Conservation (phyloP, 1,140 invertebrate genomes). For the Paraescarpia echinospica region DNA sequence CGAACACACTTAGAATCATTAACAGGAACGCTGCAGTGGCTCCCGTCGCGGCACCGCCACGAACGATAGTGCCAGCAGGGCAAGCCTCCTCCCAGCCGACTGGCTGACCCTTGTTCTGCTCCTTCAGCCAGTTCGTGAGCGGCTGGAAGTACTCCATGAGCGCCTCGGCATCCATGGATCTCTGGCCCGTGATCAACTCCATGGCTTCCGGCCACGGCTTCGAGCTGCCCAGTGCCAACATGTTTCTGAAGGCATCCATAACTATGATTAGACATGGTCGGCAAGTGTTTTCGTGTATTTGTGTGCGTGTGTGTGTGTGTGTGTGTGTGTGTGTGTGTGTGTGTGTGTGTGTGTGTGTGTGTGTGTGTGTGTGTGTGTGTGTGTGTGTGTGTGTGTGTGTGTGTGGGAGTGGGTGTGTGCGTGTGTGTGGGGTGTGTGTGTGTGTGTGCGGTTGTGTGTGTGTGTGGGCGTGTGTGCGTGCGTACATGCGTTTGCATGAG, state of each 20-base stretch:
- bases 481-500: neutral
- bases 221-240: conserved; percentile 76
- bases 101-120: conserved; percentile 15
- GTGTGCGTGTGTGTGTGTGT: conserved; percentile 23
- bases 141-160: conserved; percentile 81
- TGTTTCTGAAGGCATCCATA: conserved; percentile 44
- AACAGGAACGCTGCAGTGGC: neutral
- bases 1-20: neutral
- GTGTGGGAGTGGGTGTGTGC: conserved; percentile 21
- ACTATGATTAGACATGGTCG: neutral
- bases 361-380: conserved; percentile 28
- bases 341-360: conserved; percentile 22
- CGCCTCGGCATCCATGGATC: conserved; percentile 72
- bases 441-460: neutral
- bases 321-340: conserved; percentile 24
- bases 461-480: conserved; percentile 12
- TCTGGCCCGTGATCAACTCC: conserved; percentile 72
- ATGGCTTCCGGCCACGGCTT: conserved; percentile 79
- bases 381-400: conserved; percentile 26
- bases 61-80: neutral
- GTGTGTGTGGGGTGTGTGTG: conserved; percentile 18
- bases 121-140: conserved; percentile 19
- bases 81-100: conserved; percentile 6
- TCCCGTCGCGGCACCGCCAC: neutral
- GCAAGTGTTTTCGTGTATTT: conserved; percentile 4